These are phyloP conservation scores for Diaprepes abbreviatus DNA, from an alignment of 2,888 invertebrate genomes.

Conservation along the genomic window DNA sequence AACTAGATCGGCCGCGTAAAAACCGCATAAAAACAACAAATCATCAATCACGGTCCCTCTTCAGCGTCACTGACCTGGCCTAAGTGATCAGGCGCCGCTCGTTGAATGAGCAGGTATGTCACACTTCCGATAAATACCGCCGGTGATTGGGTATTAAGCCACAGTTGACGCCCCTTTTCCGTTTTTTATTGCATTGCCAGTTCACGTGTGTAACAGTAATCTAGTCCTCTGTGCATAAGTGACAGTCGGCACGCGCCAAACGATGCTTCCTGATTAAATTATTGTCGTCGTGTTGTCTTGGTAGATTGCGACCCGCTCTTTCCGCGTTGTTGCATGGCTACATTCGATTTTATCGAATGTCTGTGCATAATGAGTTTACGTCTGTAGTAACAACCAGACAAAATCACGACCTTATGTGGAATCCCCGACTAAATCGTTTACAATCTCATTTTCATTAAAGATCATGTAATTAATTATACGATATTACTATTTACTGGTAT, in stretches of 20 bases:
- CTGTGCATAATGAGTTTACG: slow-evolving; percentile 42
- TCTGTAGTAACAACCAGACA: slow-evolving; percentile 37
- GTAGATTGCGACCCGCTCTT: slow-evolving; percentile 11
- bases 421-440: slow-evolving; percentile 27
- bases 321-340: slow-evolving; percentile 26
- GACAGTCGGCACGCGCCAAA: slow-evolving; percentile 64
- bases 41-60: slow-evolving; percentile 58
- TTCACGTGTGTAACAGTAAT: slow-evolving; percentile 56
- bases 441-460: slow-evolving; percentile 18
- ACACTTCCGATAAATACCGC: slow-evolving; percentile 62
- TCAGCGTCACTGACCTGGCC: slow-evolving; percentile 46
- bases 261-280: slow-evolving; percentile 34
- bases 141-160: slow-evolving; percentile 32
- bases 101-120: slow-evolving; percentile 59
- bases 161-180: slow-evolving; percentile 22
- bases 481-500: neutral
- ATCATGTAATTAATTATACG: slow-evolving; percentile 4
- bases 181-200: slow-evolving; percentile 37
- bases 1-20: slow-evolving; percentile 61
- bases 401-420: slow-evolving; percentile 41
- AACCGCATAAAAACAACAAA: slow-evolving; percentile 65
- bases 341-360: slow-evolving; percentile 40
- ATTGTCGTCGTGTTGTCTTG: slow-evolving; percentile 33
- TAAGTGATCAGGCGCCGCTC: slow-evolving; percentile 39
- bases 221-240: slow-evolving; percentile 56